phyloP scores from a whole-genome alignment of 1,140 invertebrate species.

The Brachionus plicatilis region DNA sequence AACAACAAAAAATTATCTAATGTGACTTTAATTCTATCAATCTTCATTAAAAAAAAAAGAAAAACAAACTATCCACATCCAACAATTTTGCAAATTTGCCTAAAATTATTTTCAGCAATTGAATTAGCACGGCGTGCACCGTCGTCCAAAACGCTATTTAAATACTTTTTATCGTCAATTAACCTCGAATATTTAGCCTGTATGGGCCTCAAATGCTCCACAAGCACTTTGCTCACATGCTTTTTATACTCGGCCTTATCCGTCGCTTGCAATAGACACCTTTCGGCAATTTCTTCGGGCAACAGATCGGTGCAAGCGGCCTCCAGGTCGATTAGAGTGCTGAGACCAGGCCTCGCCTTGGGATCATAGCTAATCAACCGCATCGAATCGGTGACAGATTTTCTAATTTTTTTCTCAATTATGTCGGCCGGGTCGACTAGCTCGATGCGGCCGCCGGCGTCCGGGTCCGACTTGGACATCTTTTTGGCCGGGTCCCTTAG shows the following conservation, averaged over 20 bases:
- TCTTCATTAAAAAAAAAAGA: background rate
- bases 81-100: constrained; percentile 8
- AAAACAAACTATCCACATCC: background rate
- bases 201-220: constrained; percentile 9
- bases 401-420: constrained; percentile 76
- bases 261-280: background rate
- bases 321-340: constrained; percentile 81
- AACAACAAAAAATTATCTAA: too few relatives aligned
- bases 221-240: background rate
- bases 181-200: constrained; percentile 4
- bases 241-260: constrained; percentile 26
- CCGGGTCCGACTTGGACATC: constrained; percentile 92
- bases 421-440: constrained; percentile 72
- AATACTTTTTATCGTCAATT: background rate
- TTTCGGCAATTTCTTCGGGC: constrained; percentile 58
- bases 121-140: background rate
- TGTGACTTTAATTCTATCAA: too few relatives aligned
- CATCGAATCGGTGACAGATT: constrained; percentile 83
- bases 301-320: constrained; percentile 62
- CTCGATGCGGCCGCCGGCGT: constrained; percentile 70
- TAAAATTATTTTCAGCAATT: constrained; percentile 32
- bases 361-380: constrained; percentile 65
- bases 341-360: constrained; percentile 70
- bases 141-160: background rate
- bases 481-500: constrained; percentile 65